Evolutionary conservation across 2,113 vertebrate genomes (phyloP), one percentile per base, ranked within the genome.

Genomic region (Etia nguti): DNA sequence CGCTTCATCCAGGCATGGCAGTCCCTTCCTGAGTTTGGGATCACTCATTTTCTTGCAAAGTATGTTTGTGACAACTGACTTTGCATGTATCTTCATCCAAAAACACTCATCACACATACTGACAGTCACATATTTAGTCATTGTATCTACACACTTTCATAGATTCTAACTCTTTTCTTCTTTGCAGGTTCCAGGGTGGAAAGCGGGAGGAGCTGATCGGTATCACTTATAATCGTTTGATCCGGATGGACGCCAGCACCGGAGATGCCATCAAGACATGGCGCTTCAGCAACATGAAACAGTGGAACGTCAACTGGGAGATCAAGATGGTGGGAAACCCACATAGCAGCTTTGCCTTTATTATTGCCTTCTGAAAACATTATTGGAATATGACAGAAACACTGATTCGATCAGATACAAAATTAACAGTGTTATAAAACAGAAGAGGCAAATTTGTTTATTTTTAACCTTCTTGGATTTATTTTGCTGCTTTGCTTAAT

Each of bases 241-340:
- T 99, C 87, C 96, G 99, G 50, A 99, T 99, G 98, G 99, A 99
- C 0, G 97, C 98, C 10, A 59, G 96, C 96, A 98, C 97, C 0
- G 98, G 99, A 8, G 99, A 99, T 1, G 98, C 99, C 15, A 97
- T 99, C 92, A 99, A 99, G 93, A 99, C 99, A 9, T 99, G 98
- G 99, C 96, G 98, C 54, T 98, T 99, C 95, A 99, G 98, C 97
- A 99, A 99, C 96, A 99, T 99, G 99, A 99, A 99, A 75, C 99
- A 99, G 96, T 99, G 99, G 99, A 99, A 99, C 1, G 98, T 99
- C 41, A 99, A 99, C 96, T 99, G 99, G 99, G 98, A 99, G 94
- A 99, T 99, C 22, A 99, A 99, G 96, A 99, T 99, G 98, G 99
- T 99, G 93, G n/a, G 62, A 3, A 36, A 38, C 3, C 41, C 55